Evolutionary conservation across 2,888 invertebrate genomes (phyloP).

Genomic region (Perizoma affinitatum): DNA sequence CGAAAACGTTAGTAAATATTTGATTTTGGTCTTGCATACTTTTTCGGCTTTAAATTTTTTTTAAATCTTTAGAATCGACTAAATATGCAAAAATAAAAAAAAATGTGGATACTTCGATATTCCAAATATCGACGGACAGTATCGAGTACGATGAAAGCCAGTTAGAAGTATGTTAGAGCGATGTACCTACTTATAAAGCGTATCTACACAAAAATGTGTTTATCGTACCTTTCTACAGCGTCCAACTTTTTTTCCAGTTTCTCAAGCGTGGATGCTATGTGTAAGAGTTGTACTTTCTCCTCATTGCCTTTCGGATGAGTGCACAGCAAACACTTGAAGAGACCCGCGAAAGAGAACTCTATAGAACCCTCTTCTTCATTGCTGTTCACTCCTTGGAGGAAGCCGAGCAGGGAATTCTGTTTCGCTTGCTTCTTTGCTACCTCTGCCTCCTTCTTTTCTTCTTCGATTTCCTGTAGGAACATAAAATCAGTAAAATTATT

Average conservation of each 20-base stretch:
- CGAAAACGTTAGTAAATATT: no score
- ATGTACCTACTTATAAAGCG: no score
- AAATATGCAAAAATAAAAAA: no score
- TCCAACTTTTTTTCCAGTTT: slow-evolving; percentile 91
- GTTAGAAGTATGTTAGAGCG: no score
- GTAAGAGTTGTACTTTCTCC: slow-evolving; percentile 92
- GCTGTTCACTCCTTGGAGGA: slow-evolving; percentile 89
- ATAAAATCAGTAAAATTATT: background rate
- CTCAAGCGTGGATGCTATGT: slow-evolving; percentile 93
- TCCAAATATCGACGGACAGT: no score
- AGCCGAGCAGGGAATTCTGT: slow-evolving; percentile 92
- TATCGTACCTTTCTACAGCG: slow-evolving; percentile 88
- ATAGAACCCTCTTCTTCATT: slow-evolving; percentile 94
- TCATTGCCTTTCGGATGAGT: slow-evolving; percentile 95
- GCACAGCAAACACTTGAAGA: slow-evolving; percentile 95
- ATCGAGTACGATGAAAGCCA: no score
- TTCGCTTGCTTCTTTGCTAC: slow-evolving; percentile 92
- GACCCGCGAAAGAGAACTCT: slow-evolving; percentile 94
- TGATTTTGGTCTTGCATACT: no score
- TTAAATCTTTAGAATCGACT: no score
- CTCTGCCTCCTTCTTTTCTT: slow-evolving; percentile 93
- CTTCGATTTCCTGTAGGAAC: slow-evolving; percentile 89
- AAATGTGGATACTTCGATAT: no score
- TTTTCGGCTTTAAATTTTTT: no score
- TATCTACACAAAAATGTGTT: no score